Evolutionary conservation across 37 sponge, comb jelly and placozoan species (phyloP).

Genomic region (Eunapius fragilis): DNA sequence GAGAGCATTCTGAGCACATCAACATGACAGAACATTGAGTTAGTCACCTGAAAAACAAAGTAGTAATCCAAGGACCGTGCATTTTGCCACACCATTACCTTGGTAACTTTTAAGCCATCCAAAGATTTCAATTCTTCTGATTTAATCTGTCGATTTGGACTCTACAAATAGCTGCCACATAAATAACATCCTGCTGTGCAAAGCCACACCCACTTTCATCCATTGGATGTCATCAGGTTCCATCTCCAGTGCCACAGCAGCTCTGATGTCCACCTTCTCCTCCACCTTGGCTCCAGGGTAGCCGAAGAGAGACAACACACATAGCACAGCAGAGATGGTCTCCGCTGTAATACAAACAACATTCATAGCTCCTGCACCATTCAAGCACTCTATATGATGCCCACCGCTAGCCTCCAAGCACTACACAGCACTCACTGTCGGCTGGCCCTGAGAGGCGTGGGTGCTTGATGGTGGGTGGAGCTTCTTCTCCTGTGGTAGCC

Average conservation of each 20-base stretch:
- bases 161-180: not conserved
- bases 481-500: not conserved
- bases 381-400: too few species aligned
- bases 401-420: too few species aligned
- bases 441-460: not conserved
- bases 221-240: conserved; percentile 58
- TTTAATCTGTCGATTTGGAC: too few species aligned
- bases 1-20: conserved; percentile 44
- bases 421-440: too few species aligned
- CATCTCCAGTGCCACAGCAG: conserved; percentile 32
- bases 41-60: conserved; percentile 28
- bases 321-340: conserved; percentile 14
- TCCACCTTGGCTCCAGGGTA: conserved; percentile 9
- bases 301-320: conserved; percentile 13
- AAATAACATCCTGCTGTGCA: not conserved
- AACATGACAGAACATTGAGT: conserved; percentile 60
- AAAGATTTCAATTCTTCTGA: conserved; percentile 15
- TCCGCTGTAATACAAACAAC: not conserved
- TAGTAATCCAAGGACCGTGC: not conserved
- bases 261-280: not conserved
- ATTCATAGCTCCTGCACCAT: too few species aligned
- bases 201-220: conserved; percentile 36
- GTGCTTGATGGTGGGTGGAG: not conserved
- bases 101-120: conserved; percentile 17
- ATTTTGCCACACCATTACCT: conserved; percentile 1